Evolutionary conservation across 2,113 vertebrate genomes (phyloP), one percentile per base, ranked within the genome.

Genomic region (Geococcyx californianus): DNA sequence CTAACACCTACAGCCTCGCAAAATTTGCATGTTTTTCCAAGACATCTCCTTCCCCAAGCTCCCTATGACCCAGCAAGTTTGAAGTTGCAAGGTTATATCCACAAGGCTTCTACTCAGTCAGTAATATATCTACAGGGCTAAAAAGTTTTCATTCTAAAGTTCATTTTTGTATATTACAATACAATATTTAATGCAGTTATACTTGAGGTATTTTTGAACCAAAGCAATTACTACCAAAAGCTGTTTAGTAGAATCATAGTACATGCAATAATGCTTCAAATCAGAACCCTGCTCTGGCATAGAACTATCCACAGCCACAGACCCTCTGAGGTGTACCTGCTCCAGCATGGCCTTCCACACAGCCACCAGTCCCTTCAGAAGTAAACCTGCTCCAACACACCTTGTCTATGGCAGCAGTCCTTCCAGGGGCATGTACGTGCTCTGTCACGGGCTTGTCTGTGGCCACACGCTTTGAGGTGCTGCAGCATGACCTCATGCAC

Each of bases 181-280:
- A 69, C 12, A 55, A 89, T 15, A 70, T 54, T 45, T n/a, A 76
- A 68, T 67, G 36, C 8, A 29, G 33, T 51, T 70, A 29, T 29
- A 78, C 24, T 47, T 63, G 47, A 51, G 5, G 5, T 62, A 94
- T 58, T 89, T 90, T 58, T 67, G 9, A 89, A 78, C 29, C 87
- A 70, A 80, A 70, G 26, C 4, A 62, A 45, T 66, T 59, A 60
- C 19, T 42, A n/a, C 31, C 26, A 55, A 36, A n/a, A 83, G 20
- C 11, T 51, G 11, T 40, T 59, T 21, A 72, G 24, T 11, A 90
- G 31, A 90, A 62, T 16, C 23, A 63, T 31, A 63, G 16, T 18
- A 29, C 11, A 49, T 3, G 3, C 2, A 1, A 11, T 16, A 85
- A 87, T 1, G 1, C 34, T 24, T 31, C 29, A 31, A 68, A 18